phyloP scores from a whole-genome alignment of 2,113 vertebrate species.

The Cyanoramphus novaezelandiae region DNA sequence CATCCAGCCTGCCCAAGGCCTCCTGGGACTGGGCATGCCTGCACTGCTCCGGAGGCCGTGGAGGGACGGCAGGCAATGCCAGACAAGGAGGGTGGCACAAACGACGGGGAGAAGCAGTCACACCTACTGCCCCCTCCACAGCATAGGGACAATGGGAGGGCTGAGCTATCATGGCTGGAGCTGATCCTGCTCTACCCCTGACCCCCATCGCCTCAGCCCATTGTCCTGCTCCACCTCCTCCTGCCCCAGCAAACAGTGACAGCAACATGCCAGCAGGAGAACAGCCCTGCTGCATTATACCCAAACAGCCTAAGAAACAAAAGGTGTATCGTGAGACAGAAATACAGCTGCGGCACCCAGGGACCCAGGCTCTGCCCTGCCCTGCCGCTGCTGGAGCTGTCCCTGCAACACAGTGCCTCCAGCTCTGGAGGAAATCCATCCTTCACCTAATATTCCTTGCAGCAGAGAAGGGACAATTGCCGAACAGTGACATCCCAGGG shows the following conservation, averaged over 20 bases:
- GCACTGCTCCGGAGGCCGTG: not conserved
- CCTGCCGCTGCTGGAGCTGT: not conserved
- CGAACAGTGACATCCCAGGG: not conserved
- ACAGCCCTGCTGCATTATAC: rapidly evolving
- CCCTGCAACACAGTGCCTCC: not conserved
- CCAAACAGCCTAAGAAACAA: not conserved
- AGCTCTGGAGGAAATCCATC: not conserved
- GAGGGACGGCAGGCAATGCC: not conserved
- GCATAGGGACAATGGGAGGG: not conserved
- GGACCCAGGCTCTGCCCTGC: not conserved
- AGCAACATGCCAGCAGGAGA: not conserved
- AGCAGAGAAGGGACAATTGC: not conserved
- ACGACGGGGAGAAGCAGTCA: not conserved
- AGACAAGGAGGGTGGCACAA: not conserved
- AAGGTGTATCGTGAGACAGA: not conserved
- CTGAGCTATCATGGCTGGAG: not conserved
- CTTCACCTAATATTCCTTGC: not conserved
- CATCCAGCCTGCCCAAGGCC: not conserved
- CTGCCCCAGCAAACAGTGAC: not conserved
- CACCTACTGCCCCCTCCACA: not conserved
- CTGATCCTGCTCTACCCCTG: not conserved
- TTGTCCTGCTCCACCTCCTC: not conserved
- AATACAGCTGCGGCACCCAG: not conserved
- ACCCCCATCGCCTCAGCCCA: not conserved
- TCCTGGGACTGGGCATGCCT: not conserved